Evolutionary conservation across 2,888 invertebrate species (phyloP).

Genomic region (Gordius sp.): DNA sequence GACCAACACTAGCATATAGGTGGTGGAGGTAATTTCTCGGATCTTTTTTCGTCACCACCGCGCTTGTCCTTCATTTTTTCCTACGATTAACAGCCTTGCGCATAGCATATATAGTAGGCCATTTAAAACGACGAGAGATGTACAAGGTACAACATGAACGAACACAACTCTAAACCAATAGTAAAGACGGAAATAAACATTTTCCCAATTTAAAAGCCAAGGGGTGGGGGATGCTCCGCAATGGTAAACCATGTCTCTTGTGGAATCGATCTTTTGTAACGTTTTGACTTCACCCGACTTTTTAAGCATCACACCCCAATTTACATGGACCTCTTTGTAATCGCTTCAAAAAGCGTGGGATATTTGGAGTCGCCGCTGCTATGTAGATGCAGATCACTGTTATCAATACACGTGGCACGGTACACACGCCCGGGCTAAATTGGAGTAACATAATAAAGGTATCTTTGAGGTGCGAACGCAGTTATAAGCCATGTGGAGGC

Average conservation of each 20-base stretch:
- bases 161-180: constrained; percentile 57
- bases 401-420: constrained; percentile 43
- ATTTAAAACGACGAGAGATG: constrained; percentile 59
- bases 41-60: background rate
- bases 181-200: constrained; percentile 45
- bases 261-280: too few species aligned
- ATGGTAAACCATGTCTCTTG: too few species aligned
- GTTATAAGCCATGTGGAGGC: constrained; percentile 75
- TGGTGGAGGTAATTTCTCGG: constrained; percentile 26
- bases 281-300: too few species aligned
- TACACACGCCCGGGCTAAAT: too few species aligned
- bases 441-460: too few species aligned
- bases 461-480: constrained; percentile 63
- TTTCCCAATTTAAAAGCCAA: constrained; percentile 23
- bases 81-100: too few species aligned
- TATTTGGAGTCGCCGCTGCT: constrained; percentile 51
- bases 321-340: too few species aligned
- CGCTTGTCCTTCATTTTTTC: background rate
- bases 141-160: constrained; percentile 68
- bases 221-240: constrained; percentile 16
- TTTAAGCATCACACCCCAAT: too few species aligned
- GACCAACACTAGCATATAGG: constrained; percentile 30
- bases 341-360: constrained; percentile 52
- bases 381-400: constrained; percentile 51
- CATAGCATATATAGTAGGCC: constrained; percentile 59